Conservation (phyloP, 2,113 vertebrate genomes). For the Cyphomyrus discorhynchus region DNA sequence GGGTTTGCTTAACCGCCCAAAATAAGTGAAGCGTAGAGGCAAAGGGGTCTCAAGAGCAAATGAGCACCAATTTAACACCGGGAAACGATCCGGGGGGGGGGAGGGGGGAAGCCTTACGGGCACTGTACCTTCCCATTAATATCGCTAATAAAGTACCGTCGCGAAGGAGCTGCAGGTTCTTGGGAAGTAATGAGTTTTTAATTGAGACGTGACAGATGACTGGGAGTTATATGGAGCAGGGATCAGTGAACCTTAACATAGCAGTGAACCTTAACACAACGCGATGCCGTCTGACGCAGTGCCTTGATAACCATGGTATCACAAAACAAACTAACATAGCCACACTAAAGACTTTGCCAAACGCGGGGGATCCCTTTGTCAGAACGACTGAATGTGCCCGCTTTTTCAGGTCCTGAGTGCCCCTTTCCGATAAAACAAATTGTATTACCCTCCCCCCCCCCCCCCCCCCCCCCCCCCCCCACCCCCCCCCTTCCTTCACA, state of each 20-base stretch:
- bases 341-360: too few species aligned
- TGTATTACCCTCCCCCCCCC: too few species aligned
- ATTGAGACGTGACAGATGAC: background rate
- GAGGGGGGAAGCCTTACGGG: background rate
- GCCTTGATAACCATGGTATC: background rate
- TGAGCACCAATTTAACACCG: slow-evolving; percentile 65
- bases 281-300: background rate
- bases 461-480: too few species aligned
- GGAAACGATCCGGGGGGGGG: slow-evolving; percentile 30
- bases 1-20: slow-evolving; percentile 52
- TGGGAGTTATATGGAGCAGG: background rate
- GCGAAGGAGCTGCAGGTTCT: background rate
- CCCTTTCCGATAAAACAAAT: background rate
- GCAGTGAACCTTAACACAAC: background rate
- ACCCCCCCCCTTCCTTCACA: too few species aligned
- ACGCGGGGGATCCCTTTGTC: background rate
- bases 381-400: background rate
- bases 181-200: slow-evolving; percentile 9
- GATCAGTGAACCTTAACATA: background rate
- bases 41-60: slow-evolving; percentile 62
- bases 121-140: background rate
- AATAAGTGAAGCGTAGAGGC: slow-evolving; percentile 67
- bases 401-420: background rate
- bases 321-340: background rate
- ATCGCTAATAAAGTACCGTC: background rate